phyloP scores from a whole-genome alignment of 92 coral and sea anemone species.

The Chrysogorgia sp. region DNA sequence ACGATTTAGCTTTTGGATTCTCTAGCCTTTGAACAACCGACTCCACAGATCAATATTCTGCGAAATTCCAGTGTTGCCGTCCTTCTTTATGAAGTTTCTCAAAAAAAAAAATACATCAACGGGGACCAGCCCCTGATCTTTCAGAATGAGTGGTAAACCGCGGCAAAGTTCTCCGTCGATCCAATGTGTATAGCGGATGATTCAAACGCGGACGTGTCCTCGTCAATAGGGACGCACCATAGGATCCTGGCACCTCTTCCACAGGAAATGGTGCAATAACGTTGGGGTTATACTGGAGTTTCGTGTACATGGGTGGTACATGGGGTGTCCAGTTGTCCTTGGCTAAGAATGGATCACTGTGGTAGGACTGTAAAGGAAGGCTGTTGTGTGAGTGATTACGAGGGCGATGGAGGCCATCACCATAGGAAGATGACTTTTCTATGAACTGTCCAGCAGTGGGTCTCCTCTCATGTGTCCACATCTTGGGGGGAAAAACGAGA shows the following conservation, averaged over 20 bases:
- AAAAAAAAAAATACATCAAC: neutral
- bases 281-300: constrained; percentile 32
- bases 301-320: constrained; percentile 46
- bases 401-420: constrained; percentile 28
- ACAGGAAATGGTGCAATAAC: constrained; percentile 25
- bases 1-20: too few relatives aligned
- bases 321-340: constrained; percentile 23
- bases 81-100: too few relatives aligned
- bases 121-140: neutral
- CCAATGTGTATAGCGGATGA: neutral
- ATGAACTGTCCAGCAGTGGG: constrained; percentile 32
- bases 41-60: too few relatives aligned
- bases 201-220: neutral
- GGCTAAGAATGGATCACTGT: constrained; percentile 38
- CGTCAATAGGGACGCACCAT: neutral
- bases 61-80: too few relatives aligned
- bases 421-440: constrained; percentile 41
- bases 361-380: constrained; percentile 15
- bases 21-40: too few relatives aligned
- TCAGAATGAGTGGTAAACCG: neutral
- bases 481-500: neutral
- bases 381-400: neutral
- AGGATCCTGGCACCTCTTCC: constrained; percentile 23
- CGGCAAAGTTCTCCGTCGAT: neutral
- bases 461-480: constrained; percentile 26